These are phyloP conservation scores for Ploceus nigricollis DNA, from an alignment of 2,113 vertebrate genomes.

Conservation along the genomic window DNA sequence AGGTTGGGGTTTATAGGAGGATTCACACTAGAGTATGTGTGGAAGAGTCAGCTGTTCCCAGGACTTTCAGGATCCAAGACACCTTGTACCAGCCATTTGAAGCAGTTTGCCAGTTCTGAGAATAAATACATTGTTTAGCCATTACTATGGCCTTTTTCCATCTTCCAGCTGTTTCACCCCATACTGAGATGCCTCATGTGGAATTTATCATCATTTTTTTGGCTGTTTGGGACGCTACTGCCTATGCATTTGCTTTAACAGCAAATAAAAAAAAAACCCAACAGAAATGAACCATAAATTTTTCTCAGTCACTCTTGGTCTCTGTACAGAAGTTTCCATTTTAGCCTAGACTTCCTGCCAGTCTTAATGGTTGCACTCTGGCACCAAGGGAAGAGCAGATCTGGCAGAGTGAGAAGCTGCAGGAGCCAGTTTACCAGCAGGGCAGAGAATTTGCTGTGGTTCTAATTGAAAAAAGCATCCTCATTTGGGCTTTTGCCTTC, in stretches of 20 bases:
- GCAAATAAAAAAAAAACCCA: neutral
- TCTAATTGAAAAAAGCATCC: conserved; percentile 51
- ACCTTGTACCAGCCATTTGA: neutral
- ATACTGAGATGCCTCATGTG: neutral
- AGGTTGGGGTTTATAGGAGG: neutral
- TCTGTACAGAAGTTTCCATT: neutral
- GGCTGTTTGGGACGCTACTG: neutral
- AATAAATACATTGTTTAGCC: neutral
- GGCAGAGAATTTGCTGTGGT: neutral
- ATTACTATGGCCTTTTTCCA: neutral
- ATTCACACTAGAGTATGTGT: neutral
- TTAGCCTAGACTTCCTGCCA: conserved; percentile 3
- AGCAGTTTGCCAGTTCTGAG: neutral
- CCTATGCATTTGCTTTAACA: neutral
- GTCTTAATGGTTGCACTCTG: neutral
- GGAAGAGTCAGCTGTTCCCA: neutral
- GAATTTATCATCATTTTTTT: neutral
- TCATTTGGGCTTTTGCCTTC: conserved; percentile 43
- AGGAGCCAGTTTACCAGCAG: conserved; percentile 26
- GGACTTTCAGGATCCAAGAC: neutral
- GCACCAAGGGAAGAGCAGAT: neutral
- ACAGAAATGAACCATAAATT: neutral
- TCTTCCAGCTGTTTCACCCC: neutral
- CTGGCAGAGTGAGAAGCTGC: conserved; percentile 11
- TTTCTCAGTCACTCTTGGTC: neutral